Evolutionary conservation across 2,113 vertebrate genomes (phyloP), one percentile per base, ranked within the genome.

Genomic region (Chelonoidis abingdonii): DNA sequence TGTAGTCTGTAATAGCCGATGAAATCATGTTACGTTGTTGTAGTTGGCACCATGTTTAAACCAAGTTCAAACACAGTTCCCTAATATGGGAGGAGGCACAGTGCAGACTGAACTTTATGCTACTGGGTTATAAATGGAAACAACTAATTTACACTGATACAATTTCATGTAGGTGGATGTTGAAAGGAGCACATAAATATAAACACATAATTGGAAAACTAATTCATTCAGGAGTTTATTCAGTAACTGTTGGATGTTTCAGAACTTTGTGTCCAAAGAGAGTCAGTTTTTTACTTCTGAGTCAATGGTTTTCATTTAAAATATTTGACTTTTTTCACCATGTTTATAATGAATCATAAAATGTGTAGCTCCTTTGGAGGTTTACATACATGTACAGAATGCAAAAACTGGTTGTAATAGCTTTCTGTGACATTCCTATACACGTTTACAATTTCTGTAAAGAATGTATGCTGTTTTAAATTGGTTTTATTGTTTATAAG

Each of bases 11-110:
- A 69, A 69, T 35, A 69, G 35, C 31, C 2, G 16, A 17, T 16
- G 16, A 69, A 69, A 69, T 69, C 62, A 69, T n/a, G 31, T 69
- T 19, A 69, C 56, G 4, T 35, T 10, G 62, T 29, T 0, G 0
- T 52, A 14, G 49, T 38, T 53, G 35, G 22, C 16, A 35, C 38
- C 41, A 4, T 44, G n/a, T 76, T 76, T 44, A 76, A 76, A 38
- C 72, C 41, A 25, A 41, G 21, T 76, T 76, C 6, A 44, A 44
- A 76, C 38, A 25, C 38, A 76, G 38, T 76, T 76, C 72, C 38
- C 72, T 44, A 24, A 38, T 44, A 44, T 25, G 24, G 72, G 11
- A 41, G 72, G 21, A 76, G 72, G 38, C 38, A 11, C 38, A 44
- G 38, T 24, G 22, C 38, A 44, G 41, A 76, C 38, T 76, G 72